Evolutionary conservation across 2,797 vertebrate species (phyloP).

Genomic region (Emys orbicularis): DNA sequence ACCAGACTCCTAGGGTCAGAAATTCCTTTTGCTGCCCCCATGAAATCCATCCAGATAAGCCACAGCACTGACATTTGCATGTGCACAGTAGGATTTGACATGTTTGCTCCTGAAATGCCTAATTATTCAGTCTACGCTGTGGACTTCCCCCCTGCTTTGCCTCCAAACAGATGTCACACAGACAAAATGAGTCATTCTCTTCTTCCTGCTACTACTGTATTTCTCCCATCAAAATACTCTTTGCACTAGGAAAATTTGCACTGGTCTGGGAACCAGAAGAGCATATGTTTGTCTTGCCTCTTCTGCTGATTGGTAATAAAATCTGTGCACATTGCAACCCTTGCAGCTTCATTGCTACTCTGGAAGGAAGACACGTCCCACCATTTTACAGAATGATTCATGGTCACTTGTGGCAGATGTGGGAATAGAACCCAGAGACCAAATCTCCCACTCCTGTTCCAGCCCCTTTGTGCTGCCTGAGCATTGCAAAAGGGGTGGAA

Average conservation of each 20-base stretch:
- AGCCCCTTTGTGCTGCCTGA: not conserved
- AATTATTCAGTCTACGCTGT: not conserved
- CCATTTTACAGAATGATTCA: not conserved
- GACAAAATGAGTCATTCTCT: not conserved
- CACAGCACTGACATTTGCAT: fast-evolving
- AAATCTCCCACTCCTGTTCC: not conserved
- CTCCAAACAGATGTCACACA: not conserved
- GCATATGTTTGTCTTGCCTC: not conserved
- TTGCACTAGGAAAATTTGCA: not conserved
- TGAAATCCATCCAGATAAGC: not conserved
- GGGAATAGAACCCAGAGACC: not conserved
- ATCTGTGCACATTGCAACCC: not conserved
- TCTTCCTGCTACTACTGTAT: not conserved
- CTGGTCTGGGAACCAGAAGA: not conserved
- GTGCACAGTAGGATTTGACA: not conserved
- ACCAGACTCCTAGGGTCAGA: not conserved
- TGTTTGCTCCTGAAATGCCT: not conserved
- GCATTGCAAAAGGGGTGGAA: not conserved
- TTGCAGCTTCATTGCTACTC: not conserved
- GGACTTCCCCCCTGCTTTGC: too few species aligned
- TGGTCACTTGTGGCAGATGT: not conserved
- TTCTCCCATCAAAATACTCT: not conserved
- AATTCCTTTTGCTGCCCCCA: not conserved
- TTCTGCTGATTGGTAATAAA: not conserved
- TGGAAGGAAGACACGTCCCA: not conserved